Evolutionary conservation across 2,888 invertebrate genomes (phyloP).

Genomic region (Kryphioiulus occultus): DNA sequence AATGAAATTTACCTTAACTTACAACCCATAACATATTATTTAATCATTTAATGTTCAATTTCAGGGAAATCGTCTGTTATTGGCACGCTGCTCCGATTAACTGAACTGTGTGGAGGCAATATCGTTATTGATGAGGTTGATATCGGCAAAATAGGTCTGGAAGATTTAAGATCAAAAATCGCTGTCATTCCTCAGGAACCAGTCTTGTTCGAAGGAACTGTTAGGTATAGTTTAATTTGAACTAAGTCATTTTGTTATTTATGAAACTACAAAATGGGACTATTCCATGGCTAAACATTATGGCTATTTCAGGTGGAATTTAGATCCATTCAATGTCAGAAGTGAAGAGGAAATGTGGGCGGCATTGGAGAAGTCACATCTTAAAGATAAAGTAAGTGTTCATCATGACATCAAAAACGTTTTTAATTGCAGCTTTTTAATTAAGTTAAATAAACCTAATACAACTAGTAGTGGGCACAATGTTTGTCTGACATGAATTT

Average conservation of each 20-base stretch:
- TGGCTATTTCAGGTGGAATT: slow-evolving; percentile 62
- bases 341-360: slow-evolving; percentile 64
- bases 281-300: too few relatives aligned
- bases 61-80: slow-evolving; percentile 69
- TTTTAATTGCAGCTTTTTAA: not conserved
- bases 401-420: not conserved
- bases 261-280: not conserved
- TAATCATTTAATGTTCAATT: not conserved
- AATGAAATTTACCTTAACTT: not conserved
- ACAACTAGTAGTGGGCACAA: too few relatives aligned
- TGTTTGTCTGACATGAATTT: too few relatives aligned
- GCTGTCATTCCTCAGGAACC: slow-evolving; percentile 61
- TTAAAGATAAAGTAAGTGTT: slow-evolving; percentile 59
- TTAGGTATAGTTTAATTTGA: slow-evolving; percentile 56
- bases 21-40: not conserved
- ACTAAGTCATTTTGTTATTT: slow-evolving; percentile 19
- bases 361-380: slow-evolving; percentile 64
- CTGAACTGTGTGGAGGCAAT: slow-evolving; percentile 67
- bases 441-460: too few relatives aligned
- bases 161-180: slow-evolving; percentile 58
- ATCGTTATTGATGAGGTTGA: slow-evolving; percentile 68
- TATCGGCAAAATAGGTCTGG: slow-evolving; percentile 64
- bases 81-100: slow-evolving; percentile 69
- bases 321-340: slow-evolving; percentile 63
- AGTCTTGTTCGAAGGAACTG: slow-evolving; percentile 60